Evolutionary conservation across 2,797 vertebrate genomes (phyloP).

Genomic region (Neoniphon sammara): DNA sequence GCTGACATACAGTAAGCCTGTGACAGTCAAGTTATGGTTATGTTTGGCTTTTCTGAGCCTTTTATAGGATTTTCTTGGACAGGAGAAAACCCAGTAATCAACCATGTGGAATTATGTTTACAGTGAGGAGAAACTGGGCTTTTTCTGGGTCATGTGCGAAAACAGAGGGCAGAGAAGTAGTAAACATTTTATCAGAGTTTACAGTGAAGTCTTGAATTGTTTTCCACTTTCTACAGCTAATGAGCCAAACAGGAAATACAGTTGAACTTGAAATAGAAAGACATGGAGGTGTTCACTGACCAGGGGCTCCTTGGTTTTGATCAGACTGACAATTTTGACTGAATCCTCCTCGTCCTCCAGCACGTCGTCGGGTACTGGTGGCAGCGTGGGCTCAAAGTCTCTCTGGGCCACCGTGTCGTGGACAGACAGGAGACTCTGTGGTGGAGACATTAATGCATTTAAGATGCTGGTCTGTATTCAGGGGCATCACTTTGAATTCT

Average conservation of each 20-base stretch:
- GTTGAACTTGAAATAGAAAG: not conserved
- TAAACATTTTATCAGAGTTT: not conserved
- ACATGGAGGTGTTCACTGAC: constrained; percentile 77
- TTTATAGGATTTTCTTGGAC: not conserved
- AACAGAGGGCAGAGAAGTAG: not conserved
- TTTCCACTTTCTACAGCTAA: not conserved
- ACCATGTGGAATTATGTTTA: not conserved
- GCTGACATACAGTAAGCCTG: not conserved
- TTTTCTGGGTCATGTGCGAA: not conserved
- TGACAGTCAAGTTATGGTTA: not conserved
- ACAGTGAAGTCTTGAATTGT: not conserved
- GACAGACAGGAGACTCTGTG: constrained; percentile 89
- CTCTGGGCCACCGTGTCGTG: constrained; percentile 92
- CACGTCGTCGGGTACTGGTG: constrained; percentile 86
- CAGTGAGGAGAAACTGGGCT: not conserved
- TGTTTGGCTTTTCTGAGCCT: constrained; percentile 9
- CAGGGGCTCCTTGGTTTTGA: constrained; percentile 94
- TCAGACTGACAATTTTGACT: constrained; percentile 92
- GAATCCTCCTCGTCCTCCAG: constrained; percentile 92
- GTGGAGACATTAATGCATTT: constrained; percentile 28
- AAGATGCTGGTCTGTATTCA: constrained; percentile 12
- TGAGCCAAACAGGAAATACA: too few species aligned
- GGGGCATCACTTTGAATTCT: not conserved
- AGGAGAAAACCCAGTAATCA: not conserved
- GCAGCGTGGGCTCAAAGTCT: constrained; percentile 88